Conservation (phyloP, 2,888 invertebrate genomes). For the Torymus texanus region DNA sequence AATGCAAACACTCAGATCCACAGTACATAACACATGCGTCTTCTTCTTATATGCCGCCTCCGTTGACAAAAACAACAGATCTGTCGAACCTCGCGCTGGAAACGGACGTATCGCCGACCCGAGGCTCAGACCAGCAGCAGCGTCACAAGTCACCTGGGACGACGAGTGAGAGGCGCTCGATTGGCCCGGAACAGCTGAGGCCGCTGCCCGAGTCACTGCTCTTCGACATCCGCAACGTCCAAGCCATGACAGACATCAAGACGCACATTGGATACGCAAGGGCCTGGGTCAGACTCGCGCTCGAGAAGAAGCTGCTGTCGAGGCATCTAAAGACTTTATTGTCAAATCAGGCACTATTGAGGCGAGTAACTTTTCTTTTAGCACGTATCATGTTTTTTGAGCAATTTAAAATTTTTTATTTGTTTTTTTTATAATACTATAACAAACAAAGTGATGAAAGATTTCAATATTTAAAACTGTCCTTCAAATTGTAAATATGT, state of each 20-base stretch:
- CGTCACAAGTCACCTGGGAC: slow-evolving; percentile 45
- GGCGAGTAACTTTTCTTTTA: slow-evolving; percentile 64
- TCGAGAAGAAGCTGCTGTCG: slow-evolving; percentile 97
- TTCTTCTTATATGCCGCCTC: slow-evolving; percentile 22
- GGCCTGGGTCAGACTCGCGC: slow-evolving; percentile 95
- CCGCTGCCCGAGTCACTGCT: slow-evolving; percentile 89
- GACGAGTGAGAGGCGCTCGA: slow-evolving; percentile 73
- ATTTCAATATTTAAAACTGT: no score
- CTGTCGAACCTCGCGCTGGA: slow-evolving; percentile 87
- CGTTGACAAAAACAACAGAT: slow-evolving; percentile 76
- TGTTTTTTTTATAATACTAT: background rate
- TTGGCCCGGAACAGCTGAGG: slow-evolving; percentile 77
- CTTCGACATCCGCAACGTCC: slow-evolving; percentile 93
- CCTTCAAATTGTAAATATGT: no score
- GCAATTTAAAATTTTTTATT: background rate
- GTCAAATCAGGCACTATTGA: slow-evolving; percentile 84
- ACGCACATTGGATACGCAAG: slow-evolving; percentile 97
- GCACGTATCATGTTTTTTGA: slow-evolving; percentile 57
- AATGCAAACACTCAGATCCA: background rate
- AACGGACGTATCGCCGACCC: slow-evolving; percentile 78
- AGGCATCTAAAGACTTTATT: slow-evolving; percentile 93
- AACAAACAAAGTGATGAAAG: no score
- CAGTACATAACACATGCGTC: background rate
- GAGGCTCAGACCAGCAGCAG: slow-evolving; percentile 31
- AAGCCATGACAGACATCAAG: slow-evolving; percentile 98